Conservation (phyloP, 2,797 vertebrate genomes). For the Oreochromis grahami region DNA sequence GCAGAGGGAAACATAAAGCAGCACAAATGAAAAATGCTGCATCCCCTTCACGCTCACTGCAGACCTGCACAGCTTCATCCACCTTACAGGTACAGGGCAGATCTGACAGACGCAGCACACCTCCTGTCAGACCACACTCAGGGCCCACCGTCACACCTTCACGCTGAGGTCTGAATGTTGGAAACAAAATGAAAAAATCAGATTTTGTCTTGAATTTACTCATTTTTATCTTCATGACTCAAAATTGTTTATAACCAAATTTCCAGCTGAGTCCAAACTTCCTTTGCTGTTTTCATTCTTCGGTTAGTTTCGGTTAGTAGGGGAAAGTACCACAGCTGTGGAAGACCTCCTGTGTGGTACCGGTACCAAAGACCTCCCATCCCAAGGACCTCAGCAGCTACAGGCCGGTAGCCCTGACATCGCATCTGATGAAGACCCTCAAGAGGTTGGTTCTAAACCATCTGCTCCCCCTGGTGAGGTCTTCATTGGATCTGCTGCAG, state of each 20-base stretch:
- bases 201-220: not conserved
- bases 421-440: too few relatives aligned
- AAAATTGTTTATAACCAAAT: not conserved
- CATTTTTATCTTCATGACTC: not conserved
- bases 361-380: too few relatives aligned
- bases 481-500: too few relatives aligned
- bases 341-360: too few relatives aligned
- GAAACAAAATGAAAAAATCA: not conserved
- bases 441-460: too few relatives aligned
- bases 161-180: not conserved
- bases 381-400: too few relatives aligned
- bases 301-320: not conserved
- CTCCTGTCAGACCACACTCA: not conserved
- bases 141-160: not conserved
- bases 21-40: not conserved
- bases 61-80: not conserved
- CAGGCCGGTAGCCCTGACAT: too few relatives aligned
- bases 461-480: too few relatives aligned
- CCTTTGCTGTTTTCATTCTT: not conserved
- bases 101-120: not conserved
- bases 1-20: not conserved
- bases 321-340: too few relatives aligned
- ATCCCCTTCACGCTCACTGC: not conserved
- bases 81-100: not conserved
- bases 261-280: not conserved